A percentile compares a stretch with the other conserved stretches of the same genome.
Conservation (phyloP, 2,888 invertebrate genomes). For the Athalia rosae region DNA sequence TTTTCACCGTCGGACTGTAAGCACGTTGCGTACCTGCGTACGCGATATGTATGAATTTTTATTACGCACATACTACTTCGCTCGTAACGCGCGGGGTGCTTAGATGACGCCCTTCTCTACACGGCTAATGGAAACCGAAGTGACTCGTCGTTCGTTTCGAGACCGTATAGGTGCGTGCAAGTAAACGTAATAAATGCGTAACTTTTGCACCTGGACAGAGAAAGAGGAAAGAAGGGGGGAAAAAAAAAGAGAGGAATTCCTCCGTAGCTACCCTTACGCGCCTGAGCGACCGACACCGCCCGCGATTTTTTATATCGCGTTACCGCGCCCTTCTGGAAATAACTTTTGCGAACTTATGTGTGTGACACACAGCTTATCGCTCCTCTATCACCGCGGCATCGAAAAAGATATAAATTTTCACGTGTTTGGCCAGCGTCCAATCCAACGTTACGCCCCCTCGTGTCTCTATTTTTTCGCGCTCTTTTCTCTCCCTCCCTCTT, state of each 20-base stretch:
- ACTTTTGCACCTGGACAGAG: neutral
- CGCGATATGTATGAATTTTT: too few species aligned
- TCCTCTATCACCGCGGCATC: too few species aligned
- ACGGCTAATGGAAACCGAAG: constrained; percentile 18
- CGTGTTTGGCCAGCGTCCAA: constrained; percentile 47
- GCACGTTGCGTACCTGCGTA: too few species aligned
- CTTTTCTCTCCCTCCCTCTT: constrained; percentile 3
- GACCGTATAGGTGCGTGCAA: constrained; percentile 12
- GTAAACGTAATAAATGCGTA: constrained; percentile 9
- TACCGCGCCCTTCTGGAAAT: too few species aligned
- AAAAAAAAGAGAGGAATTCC: neutral
- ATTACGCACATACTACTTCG: neutral
- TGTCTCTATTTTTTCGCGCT: neutral
- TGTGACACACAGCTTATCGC: too few species aligned
- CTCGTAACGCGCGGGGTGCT: constrained; percentile 5
- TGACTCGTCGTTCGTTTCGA: constrained; percentile 15
- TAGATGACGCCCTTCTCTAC: constrained; percentile 17
- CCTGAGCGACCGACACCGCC: too few species aligned
- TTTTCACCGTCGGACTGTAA: too few species aligned
- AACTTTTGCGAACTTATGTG: too few species aligned
- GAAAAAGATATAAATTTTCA: constrained; percentile 41
- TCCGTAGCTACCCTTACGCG: too few species aligned
- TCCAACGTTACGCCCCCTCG: constrained; percentile 28
- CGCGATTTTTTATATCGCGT: too few species aligned
- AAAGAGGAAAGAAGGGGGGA: neutral